These are phyloP conservation scores for Platysternon megacephalum DNA, from an alignment of 2,113 vertebrate species.

Conservation along the genomic window DNA sequence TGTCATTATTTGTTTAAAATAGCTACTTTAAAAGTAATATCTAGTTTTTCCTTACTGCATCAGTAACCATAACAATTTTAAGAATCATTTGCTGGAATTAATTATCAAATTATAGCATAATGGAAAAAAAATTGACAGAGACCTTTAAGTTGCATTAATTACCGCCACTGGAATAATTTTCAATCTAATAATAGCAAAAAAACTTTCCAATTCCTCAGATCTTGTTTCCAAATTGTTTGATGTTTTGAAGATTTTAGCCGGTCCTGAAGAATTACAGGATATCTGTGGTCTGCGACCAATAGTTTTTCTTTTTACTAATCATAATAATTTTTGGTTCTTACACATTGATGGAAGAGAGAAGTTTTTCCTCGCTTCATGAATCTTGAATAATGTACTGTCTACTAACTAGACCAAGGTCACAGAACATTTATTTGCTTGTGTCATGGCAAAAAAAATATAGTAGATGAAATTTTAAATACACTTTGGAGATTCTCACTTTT, in stretches of 20 bases:
- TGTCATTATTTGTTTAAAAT: not conserved
- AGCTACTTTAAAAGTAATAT: not conserved
- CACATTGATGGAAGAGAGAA: not conserved
- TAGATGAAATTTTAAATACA: not conserved
- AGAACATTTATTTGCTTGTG: not conserved
- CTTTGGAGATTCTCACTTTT: not conserved
- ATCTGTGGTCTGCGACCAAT: not conserved
- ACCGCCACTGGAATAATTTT: not conserved
- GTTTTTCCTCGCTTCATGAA: not conserved
- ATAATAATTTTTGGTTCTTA: not conserved
- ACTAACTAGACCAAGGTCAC: not conserved
- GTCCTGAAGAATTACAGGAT: not conserved
- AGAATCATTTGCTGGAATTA: not conserved
- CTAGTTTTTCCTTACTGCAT: not conserved
- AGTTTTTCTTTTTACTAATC: not conserved
- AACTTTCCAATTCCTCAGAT: not conserved
- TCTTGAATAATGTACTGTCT: not conserved
- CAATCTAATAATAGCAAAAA: not conserved
- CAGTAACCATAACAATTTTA: not conserved
- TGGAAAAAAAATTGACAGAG: not conserved
- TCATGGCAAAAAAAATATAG: not conserved
- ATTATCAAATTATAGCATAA: not conserved
- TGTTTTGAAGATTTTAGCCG: not conserved
- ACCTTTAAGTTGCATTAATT: not conserved
- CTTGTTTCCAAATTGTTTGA: conserved; percentile 1